Base-by-base conservation (phyloP, 2,113 vertebrate species). In the Pomatostomus ruficeps region DNA sequence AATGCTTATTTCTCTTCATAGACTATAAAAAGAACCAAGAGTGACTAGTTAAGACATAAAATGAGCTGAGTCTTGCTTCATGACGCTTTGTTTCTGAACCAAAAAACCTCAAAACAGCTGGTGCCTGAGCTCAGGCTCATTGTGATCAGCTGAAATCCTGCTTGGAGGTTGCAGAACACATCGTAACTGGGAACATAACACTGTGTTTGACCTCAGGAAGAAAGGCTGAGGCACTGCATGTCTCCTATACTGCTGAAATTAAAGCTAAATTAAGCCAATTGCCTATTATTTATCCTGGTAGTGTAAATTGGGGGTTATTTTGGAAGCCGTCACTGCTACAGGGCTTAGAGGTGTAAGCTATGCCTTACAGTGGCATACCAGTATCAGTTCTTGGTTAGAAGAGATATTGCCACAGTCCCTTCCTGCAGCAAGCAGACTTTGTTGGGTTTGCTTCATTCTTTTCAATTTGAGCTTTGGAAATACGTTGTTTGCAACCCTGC, bases 21-120 rank as follows among this genome's bases (percentile, higher is more conserved):
- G 33, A 43, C 78, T 90, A 61, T 72, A 61, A 88, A 94, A 94
- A 81, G 66, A 85, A 70, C 14, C 25, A 26, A 19, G 61, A 91
- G 29, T 73, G 57, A 89, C n/a, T 93, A 61, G 57, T 16, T 78
- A 52, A 79, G 70, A 65, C 15, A 45, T 54, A 43, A 78, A 95
- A 48, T 52, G 12, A 83, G 42, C 68, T 76, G 71, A 84, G 55
- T 65, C 31, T 40, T 92, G 43, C 28, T 94, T 46, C 43, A 16
- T 71, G 51, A 33, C 48, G 38, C 66, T 38, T 57, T 35, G 57
- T 65, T 87, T 93, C 74, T 61, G 38, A 90, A 61, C 33, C 22
- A 35, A 58, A 72, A 46, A 65, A 11, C 1, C 11, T 49, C 36
- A 23, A 43, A 78, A 91, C 54, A 62, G 40, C 28, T 85, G 42